A percentile compares a stretch with the other conserved stretches of the same genome.
Evolutionary conservation across 2,888 invertebrate genomes (phyloP).

Genomic region (Brenthis ino): DNA sequence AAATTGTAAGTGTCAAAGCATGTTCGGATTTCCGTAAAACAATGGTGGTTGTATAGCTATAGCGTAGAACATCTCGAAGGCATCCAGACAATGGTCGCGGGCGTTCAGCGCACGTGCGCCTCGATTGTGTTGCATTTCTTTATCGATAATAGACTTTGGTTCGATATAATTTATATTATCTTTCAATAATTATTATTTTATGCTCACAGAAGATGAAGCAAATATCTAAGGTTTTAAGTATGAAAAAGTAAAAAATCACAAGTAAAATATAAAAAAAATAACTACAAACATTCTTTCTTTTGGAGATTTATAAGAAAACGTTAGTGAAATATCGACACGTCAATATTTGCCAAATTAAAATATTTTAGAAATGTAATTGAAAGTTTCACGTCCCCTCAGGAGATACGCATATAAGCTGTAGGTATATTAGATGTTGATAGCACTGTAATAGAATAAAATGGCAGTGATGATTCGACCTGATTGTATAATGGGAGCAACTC

Average conservation of each 20-base stretch:
- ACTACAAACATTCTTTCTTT: no score
- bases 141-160: constrained; percentile 13
- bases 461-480: constrained; percentile 75
- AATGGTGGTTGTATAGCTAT: constrained; percentile 54
- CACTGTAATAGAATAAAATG: constrained; percentile 50
- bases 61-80: constrained; percentile 32
- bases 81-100: constrained; percentile 58
- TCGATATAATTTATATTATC: constrained; percentile 22
- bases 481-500: constrained; percentile 75
- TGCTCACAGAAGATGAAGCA: no score
- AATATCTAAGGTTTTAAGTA: no score
- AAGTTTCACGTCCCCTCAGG: not conserved
- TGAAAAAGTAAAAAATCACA: no score
- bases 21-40: constrained; percentile 73
- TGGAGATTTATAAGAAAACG: no score
- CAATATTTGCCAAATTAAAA: no score
- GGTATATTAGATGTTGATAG: constrained; percentile 42
- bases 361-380: not conserved
- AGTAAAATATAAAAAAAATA: no score
- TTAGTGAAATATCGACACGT: no score
- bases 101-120: constrained; percentile 67
- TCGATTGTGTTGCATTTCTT: constrained; percentile 65
- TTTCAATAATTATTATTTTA: constrained; percentile 28
- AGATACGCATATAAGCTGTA: constrained; percentile 42
- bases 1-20: constrained; percentile 61